Conservation (phyloP, 2,797 vertebrate species). For the Nannoperca australis region DNA sequence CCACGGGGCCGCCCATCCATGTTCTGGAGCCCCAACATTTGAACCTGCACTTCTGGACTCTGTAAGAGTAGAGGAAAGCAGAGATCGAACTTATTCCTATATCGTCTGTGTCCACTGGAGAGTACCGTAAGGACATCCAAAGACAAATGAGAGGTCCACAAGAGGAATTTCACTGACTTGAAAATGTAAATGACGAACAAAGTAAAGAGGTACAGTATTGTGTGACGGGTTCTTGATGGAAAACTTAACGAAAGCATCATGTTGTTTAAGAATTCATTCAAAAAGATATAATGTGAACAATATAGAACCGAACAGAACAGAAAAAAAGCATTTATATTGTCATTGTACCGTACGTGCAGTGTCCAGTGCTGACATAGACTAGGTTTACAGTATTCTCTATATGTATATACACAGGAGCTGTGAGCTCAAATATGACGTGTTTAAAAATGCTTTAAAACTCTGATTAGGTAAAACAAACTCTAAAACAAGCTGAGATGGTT, state of each 20-base stretch:
- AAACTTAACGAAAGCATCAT: slow-evolving; percentile 8
- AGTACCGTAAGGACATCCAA: slow-evolving; percentile 33
- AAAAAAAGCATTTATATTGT: slow-evolving; percentile 40
- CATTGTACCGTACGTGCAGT: slow-evolving; percentile 54
- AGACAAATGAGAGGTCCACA: slow-evolving; percentile 28
- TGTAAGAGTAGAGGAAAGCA: slow-evolving; percentile 73
- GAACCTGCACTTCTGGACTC: slow-evolving; percentile 91
- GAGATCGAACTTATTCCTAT: slow-evolving; percentile 10
- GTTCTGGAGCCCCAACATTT: slow-evolving; percentile 88
- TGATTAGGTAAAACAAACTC: not conserved
- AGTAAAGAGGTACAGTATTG: slow-evolving; percentile 52
- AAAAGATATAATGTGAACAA: slow-evolving; percentile 49
- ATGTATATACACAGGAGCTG: slow-evolving; percentile 41
- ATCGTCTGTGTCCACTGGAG: slow-evolving; percentile 38
- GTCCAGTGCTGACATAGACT: slow-evolving; percentile 65
- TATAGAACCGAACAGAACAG: slow-evolving; percentile 2
- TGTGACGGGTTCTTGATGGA: slow-evolving; percentile 28
- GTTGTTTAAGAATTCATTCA: slow-evolving; percentile 20
- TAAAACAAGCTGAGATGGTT: not conserved
- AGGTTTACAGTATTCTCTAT: slow-evolving; percentile 56
- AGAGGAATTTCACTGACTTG: slow-evolving; percentile 43
- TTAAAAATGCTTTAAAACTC: slow-evolving; percentile 21
- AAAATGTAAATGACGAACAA: slow-evolving; percentile 42
- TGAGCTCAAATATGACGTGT: slow-evolving; percentile 26
- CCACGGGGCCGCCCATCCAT: slow-evolving; percentile 80